These are phyloP conservation scores for Agelastica alni DNA, from an alignment of 2,888 invertebrate species.

Conservation along the genomic window DNA sequence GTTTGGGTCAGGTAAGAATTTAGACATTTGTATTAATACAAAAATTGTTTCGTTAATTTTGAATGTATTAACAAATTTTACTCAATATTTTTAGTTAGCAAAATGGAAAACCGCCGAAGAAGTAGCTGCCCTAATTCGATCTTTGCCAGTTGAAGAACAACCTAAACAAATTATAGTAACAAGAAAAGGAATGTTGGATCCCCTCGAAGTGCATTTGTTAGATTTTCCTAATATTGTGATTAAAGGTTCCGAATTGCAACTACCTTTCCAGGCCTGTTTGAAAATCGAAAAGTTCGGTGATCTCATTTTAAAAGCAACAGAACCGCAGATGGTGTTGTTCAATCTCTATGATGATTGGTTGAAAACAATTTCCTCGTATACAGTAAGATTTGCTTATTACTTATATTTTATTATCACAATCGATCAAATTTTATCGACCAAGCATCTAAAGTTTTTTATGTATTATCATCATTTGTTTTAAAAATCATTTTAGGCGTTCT, in stretches of 20 bases:
- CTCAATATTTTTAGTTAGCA: conserved; percentile 68
- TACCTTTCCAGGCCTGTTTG: conserved; percentile 98
- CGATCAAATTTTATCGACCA: too few relatives aligned
- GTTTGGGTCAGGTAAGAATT: conserved; percentile 82
- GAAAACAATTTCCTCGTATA: conserved; percentile 98
- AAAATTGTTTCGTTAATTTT: too few relatives aligned
- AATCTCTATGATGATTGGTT: conserved; percentile 99
- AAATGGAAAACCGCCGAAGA: conserved; percentile 99
- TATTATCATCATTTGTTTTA: too few relatives aligned
- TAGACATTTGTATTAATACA: too few relatives aligned
- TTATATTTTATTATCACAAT: not conserved
- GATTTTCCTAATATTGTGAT: conserved; percentile 99
- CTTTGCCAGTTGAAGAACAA: conserved; percentile 98
- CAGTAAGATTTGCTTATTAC: conserved; percentile 60
- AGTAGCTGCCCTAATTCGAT: conserved; percentile 98
- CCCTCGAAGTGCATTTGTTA: conserved; percentile 97
- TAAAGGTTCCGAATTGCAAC: conserved; percentile 96
- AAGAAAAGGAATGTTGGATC: conserved; percentile 99
- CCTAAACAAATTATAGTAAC: conserved; percentile 99
- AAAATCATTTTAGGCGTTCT: conserved; percentile 80
- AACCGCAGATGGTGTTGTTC: conserved; percentile 99
- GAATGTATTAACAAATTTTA: too few relatives aligned
- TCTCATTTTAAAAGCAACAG: conserved; percentile 97
- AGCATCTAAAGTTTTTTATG: too few relatives aligned
- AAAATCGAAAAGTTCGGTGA: conserved; percentile 99